Conservation (phyloP, 1,140 invertebrate genomes). For the Penaeus chinensis region DNA sequence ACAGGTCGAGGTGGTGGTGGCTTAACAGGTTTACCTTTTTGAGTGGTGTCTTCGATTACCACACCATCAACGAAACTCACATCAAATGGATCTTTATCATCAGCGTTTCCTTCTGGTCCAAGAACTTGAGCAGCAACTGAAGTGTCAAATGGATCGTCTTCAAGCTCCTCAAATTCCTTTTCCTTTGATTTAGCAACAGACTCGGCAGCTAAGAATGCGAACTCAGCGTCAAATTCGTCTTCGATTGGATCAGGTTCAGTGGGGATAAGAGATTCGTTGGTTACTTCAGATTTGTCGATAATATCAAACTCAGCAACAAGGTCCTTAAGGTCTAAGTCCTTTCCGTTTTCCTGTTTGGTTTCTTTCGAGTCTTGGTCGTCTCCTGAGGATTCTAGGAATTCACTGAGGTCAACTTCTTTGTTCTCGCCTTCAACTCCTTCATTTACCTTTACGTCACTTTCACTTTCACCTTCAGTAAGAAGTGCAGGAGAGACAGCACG, state of each 20-base stretch:
- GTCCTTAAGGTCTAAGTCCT: slow-evolving; percentile 64
- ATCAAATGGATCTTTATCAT: slow-evolving; percentile 82
- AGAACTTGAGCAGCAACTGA: slow-evolving; percentile 62
- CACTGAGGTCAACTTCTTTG: slow-evolving; percentile 56
- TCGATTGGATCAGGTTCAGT: slow-evolving; percentile 66
- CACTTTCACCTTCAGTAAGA: slow-evolving; percentile 33
- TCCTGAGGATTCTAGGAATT: slow-evolving; percentile 49
- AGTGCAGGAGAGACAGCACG: slow-evolving; percentile 25
- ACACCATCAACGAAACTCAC: slow-evolving; percentile 80
- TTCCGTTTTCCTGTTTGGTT: slow-evolving; percentile 40
- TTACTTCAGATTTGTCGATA: slow-evolving; percentile 62
- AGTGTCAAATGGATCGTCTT: slow-evolving; percentile 66
- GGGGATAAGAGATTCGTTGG: slow-evolving; percentile 51
- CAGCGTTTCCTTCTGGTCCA: slow-evolving; percentile 54
- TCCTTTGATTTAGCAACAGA: slow-evolving; percentile 72
- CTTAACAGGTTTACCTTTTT: slow-evolving; percentile 24
- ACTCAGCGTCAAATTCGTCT: slow-evolving; percentile 76
- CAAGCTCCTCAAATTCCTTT: slow-evolving; percentile 57
- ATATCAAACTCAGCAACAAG: slow-evolving; percentile 71
- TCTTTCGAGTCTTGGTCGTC: slow-evolving; percentile 55
- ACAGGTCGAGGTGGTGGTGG: slow-evolving; percentile 54
- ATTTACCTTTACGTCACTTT: slow-evolving; percentile 21
- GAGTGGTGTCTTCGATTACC: slow-evolving; percentile 23
- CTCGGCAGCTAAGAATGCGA: slow-evolving; percentile 79
- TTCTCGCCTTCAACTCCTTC: slow-evolving; percentile 41